Base-by-base conservation (phyloP, 1,140 invertebrate species). In the Drosophila kurseongensis region DNA sequence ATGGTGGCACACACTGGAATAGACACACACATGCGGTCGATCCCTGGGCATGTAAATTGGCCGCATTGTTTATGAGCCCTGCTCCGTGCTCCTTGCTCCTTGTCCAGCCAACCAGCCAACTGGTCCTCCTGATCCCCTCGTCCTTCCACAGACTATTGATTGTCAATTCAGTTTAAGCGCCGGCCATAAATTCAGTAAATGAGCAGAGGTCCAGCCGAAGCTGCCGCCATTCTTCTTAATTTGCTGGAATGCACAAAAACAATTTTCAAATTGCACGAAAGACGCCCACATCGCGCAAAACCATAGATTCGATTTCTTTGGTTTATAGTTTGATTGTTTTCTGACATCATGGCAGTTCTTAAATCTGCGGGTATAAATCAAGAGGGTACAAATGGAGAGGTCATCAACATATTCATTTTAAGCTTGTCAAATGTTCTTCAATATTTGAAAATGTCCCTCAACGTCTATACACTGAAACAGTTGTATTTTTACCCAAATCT, bases 91-190 rank as follows among this genome's bases (percentile, higher is more conserved):
- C 29, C 29, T 32, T 32, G 6, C 7, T 32, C 29, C 29, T 32
- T 8, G 23, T 1, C 23, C 23, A 23, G 23, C 23, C 23, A 23
- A 18, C 18, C 18, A 18, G 18, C 18, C 18, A 18, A 18, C 18
- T 18, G 18, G 18, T 18, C 18, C 18, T 23, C 23, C 23, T 23
- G 23, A 23, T 23, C 3, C 23, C n/a, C 52, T 41, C 23, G 36
- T 38, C 51, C 57, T 50, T 16, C 65, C 36, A 66, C 68, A 67
- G 82, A 67, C 82, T 72, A 86, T 86, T 82, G 82, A 86, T 82
- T 86, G 78, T 86, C 83, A 86, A 86, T 86, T 84, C 81, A 80
- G 81, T 88, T 88, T 86, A 86, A 86, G 83, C 80, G 83, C 75
- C 65, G 50, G 62, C 67, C 78, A 88, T 86, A 86, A 86, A 86